A percentile compares a stretch with the other conserved stretches of the same genome.
Evolutionary conservation across 2,888 invertebrate genomes (phyloP).

Genomic region (Deilephila elpenor): DNA sequence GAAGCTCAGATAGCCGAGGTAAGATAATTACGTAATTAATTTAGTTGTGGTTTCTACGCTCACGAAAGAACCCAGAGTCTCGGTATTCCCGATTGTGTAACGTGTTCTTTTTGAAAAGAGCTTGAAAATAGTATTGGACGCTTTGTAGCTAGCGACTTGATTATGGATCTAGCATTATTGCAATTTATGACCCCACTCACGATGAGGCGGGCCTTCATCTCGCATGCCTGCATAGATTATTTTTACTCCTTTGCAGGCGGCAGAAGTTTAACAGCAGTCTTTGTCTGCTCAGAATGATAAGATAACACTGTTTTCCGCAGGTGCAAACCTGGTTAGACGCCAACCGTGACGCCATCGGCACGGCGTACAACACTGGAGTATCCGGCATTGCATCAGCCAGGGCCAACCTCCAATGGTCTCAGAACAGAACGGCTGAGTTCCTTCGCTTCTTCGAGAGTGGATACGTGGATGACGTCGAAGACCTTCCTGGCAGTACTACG

Average conservation of each 20-base stretch:
- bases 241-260: too few species aligned
- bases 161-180: too few species aligned
- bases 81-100: too few species aligned
- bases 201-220: too few species aligned
- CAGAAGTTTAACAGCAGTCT: too few species aligned
- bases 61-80: too few species aligned
- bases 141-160: too few species aligned
- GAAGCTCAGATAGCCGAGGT: slow-evolving; percentile 65
- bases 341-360: slow-evolving; percentile 54
- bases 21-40: slow-evolving; percentile 28
- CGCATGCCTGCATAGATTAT: too few species aligned
- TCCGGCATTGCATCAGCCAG: slow-evolving; percentile 55
- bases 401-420: slow-evolving; percentile 62
- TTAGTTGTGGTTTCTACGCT: too few species aligned
- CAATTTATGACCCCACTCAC: too few species aligned
- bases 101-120: too few species aligned
- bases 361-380: slow-evolving; percentile 54
- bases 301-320: slow-evolving; percentile 48
- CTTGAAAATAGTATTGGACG: too few species aligned
- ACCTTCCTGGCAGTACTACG: slow-evolving; percentile 27
- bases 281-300: neutral
- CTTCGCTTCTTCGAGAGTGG: slow-evolving; percentile 64
- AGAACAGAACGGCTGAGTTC: slow-evolving; percentile 58
- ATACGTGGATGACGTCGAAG: slow-evolving; percentile 56
- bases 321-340: slow-evolving; percentile 62